Conservation (phyloP, 2,113 vertebrate genomes). For the Cebidichthys violaceus region DNA sequence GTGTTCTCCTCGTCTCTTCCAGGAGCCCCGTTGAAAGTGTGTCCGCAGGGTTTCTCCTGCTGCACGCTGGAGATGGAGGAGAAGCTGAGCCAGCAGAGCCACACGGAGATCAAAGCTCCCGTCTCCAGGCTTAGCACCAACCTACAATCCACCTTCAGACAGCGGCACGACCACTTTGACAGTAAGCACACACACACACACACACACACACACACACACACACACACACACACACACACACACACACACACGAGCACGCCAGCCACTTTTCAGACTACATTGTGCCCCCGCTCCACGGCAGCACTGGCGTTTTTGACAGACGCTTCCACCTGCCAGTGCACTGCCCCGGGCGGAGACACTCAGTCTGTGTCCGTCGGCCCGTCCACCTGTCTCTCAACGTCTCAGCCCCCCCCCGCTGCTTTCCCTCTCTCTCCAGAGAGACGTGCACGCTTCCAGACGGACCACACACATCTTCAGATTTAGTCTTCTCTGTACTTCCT, state of each 20-base stretch:
- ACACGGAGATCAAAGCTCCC: constrained; percentile 90
- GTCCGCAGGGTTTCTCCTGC: constrained; percentile 93
- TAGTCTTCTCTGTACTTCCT: constrained; percentile 74
- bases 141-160: constrained; percentile 91
- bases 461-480: constrained; percentile 81
- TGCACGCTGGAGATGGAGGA: constrained; percentile 99
- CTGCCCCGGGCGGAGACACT: constrained; percentile 69
- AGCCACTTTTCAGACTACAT: background rate
- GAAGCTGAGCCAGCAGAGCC: constrained; percentile 93
- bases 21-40: constrained; percentile 96
- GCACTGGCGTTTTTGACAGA: constrained; percentile 73
- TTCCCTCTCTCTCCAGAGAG: constrained; percentile 59
- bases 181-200: constrained; percentile 74
- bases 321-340: constrained; percentile 73
- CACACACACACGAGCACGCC: background rate
- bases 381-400: constrained; percentile 82
- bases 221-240: constrained; percentile 25
- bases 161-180: constrained; percentile 93
- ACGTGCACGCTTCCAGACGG: constrained; percentile 62
- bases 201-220: constrained; percentile 11
- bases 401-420: constrained; percentile 38
- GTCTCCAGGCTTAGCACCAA: constrained; percentile 89
- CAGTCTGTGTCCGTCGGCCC: constrained; percentile 66
- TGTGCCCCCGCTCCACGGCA: constrained; percentile 9
- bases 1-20: constrained; percentile 64